Percentiles rank a stretch among this genome's conserved stretches.
Evolutionary conservation across 2,888 invertebrate species (phyloP).

Genomic region (Eulithis prunata): DNA sequence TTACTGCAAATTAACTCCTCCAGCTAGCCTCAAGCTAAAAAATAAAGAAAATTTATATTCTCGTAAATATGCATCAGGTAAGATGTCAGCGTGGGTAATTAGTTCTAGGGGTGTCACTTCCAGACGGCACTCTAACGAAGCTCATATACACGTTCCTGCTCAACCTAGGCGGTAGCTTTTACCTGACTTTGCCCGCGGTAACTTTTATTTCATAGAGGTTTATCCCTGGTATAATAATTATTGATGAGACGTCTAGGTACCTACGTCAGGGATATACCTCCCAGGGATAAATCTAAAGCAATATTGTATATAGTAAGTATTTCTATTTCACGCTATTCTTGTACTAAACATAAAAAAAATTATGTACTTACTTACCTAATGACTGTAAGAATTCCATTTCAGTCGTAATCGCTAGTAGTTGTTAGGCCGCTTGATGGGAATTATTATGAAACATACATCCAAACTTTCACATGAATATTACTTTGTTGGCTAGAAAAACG

Average conservation of each 20-base stretch:
- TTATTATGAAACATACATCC: conserved; percentile 6
- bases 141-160: conserved; percentile 48
- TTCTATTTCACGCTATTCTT: not conserved
- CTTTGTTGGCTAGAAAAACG: not conserved
- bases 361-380: not conserved
- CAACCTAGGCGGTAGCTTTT: not conserved
- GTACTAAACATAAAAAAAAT: not conserved
- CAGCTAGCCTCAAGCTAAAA: conserved; percentile 14
- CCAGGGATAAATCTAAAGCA: too few species aligned
- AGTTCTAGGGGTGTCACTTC: conserved; percentile 77
- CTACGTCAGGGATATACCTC: too few species aligned
- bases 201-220: not conserved
- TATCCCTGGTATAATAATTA: not conserved
- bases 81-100: conserved; percentile 74
- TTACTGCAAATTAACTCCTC: conserved; percentile 6
- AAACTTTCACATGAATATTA: conserved; percentile 5
- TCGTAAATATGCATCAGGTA: conserved; percentile 50
- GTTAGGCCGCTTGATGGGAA: too few species aligned
- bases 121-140: conserved; percentile 76
- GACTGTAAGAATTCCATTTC: too few species aligned
- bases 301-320: too few species aligned
- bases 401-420: too few species aligned
- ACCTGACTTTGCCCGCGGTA: conserved; percentile 5
- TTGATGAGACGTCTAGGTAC: not conserved
- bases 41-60: conserved; percentile 25